A percentile compares a stretch with the other conserved stretches of the same genome.
Evolutionary conservation across 2,113 vertebrate genomes (phyloP).

Genomic region (Solea senegalensis): DNA sequence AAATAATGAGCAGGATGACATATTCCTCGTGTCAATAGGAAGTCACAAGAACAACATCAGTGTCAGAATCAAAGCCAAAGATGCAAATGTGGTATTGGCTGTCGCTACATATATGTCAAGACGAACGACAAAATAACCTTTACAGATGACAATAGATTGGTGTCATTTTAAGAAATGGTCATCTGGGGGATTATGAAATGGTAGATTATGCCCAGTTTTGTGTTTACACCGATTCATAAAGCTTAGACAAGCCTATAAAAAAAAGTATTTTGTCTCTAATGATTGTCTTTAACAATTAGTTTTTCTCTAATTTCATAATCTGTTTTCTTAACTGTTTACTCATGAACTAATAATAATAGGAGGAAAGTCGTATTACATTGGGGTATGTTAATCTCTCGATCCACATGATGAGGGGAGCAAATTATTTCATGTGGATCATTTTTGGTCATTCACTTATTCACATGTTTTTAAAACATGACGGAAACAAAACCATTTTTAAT

Average conservation of each 20-base stretch:
- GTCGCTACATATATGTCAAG: slow-evolving; percentile 63
- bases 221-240: slow-evolving; percentile 27
- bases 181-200: slow-evolving; percentile 23
- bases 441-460: neutral
- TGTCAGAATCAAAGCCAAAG: slow-evolving; percentile 66
- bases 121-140: slow-evolving; percentile 72
- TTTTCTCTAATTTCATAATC: too few relatives aligned
- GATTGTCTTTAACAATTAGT: too few relatives aligned
- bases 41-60: slow-evolving; percentile 69
- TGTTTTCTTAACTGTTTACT: too few relatives aligned
- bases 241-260: too few relatives aligned
- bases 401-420: neutral
- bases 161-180: slow-evolving; percentile 48
- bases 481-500: neutral
- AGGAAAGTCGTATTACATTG: neutral
- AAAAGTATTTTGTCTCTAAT: too few relatives aligned
- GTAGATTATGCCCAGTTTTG: slow-evolving; percentile 9
- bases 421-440: neutral
- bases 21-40: slow-evolving; percentile 70
- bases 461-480: neutral
- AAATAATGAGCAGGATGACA: slow-evolving; percentile 80
- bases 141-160: slow-evolving; percentile 59
- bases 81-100: slow-evolving; percentile 76
- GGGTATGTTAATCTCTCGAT: too few relatives aligned
- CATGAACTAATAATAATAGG: neutral